A percentile compares a stretch with the other conserved stretches of the same genome.
Conservation (phyloP, 2,113 vertebrate species). For the Alouatta palliata region DNA sequence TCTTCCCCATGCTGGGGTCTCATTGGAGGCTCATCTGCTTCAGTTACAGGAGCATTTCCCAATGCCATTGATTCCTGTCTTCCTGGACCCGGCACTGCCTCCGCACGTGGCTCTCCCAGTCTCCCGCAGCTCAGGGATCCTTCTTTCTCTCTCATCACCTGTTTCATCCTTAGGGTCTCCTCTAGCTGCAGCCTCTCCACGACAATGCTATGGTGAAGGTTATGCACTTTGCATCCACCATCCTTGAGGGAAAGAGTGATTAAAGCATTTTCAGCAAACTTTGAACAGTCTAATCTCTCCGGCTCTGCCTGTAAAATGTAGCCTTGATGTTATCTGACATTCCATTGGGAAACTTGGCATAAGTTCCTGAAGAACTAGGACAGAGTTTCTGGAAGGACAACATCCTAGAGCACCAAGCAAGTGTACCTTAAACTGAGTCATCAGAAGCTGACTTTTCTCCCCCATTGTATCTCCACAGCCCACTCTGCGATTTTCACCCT, state of each 20-base stretch:
- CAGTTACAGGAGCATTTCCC: background rate
- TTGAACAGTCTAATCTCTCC: slow-evolving; percentile 8
- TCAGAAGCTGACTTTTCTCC: background rate
- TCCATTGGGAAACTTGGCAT: background rate
- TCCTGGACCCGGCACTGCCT: background rate
- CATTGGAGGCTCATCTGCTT: background rate
- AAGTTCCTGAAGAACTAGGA: background rate
- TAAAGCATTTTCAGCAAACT: background rate
- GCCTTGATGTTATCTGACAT: slow-evolving; percentile 48
- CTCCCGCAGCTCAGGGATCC: accelerated
- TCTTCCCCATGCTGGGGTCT: no score
- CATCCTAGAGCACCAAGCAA: background rate
- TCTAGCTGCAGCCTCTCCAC: background rate
- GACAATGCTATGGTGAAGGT: background rate
- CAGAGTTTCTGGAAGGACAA: background rate
- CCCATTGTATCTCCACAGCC: background rate
- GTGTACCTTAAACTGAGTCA: background rate
- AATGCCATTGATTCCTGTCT: background rate
- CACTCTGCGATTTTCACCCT: background rate
- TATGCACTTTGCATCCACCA: background rate
- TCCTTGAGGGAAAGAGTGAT: background rate
- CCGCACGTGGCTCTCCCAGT: accelerated
- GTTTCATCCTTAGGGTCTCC: background rate
- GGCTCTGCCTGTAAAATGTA: background rate
- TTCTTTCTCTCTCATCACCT: background rate